Percentiles rank a stretch among this genome's conserved stretches.
Evolutionary conservation across 2,888 invertebrate genomes (phyloP).

Genomic region (Pristionchus entomophagus): DNA sequence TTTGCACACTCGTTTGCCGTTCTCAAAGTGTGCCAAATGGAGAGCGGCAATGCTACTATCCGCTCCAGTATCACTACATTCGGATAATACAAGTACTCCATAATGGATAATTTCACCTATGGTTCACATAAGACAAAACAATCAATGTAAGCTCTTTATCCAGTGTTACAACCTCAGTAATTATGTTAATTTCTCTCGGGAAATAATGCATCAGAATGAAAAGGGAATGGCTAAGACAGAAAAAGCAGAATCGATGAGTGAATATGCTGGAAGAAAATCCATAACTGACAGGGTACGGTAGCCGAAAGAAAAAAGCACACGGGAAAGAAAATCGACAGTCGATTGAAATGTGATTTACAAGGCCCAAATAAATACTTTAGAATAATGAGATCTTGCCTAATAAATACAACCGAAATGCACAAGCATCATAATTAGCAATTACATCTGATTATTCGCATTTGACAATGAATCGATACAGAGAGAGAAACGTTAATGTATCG

Average conservation of each 20-base stretch:
- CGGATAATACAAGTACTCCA: neutral
- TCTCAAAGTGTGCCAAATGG: no score
- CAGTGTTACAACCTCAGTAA: slow-evolving; percentile 2
- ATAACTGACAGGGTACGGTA: neutral
- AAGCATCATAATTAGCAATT: neutral
- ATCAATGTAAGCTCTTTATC: neutral
- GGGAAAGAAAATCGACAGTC: neutral
- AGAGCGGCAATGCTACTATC: no score
- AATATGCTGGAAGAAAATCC: neutral
- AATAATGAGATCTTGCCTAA: slow-evolving; percentile 23
- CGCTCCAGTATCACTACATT: neutral
- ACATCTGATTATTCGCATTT: neutral
- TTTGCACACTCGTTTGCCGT: no score
- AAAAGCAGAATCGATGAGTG: slow-evolving; percentile 1
- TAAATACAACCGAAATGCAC: neutral
- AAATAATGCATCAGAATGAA: neutral
- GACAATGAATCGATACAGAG: no score
- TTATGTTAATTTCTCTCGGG: slow-evolving; percentile 11
- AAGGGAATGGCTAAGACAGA: neutral
- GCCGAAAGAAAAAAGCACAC: neutral
- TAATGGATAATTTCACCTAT: neutral
- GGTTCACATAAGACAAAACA: neutral
- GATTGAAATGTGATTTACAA: neutral
- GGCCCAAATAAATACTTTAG: slow-evolving; percentile 2
- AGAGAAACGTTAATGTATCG: neutral